Base-by-base conservation (phyloP, 2,888 invertebrate genomes). In the Lepetodrilus schrolli region DNA sequence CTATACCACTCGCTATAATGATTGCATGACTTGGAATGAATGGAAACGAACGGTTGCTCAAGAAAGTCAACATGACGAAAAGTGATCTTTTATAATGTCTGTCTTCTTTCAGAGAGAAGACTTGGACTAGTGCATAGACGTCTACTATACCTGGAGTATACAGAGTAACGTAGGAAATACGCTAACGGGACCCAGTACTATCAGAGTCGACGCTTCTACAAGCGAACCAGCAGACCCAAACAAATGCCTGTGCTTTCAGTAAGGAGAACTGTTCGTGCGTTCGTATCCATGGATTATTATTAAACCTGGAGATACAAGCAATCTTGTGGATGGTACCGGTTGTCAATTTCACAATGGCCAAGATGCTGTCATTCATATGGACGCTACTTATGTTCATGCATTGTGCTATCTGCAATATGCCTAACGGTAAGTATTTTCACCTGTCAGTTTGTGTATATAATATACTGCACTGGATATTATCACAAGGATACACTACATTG, bases 31-130 rank as follows among this genome's bases (percentile, higher is more conserved):
- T 58, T 26, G 30, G 58, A 58, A 58, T 58, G 58, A 58, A 58
- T 58, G 58, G 58, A 34, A 58, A 58, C 58, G 30, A 23, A 58
- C 26, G 34, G 30, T 58, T 58, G 58, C 58, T 30, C 58, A 58
- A 58, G 30, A 30, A 58, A 58, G 30, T 58, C 58, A 58, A 58
- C 58, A 58, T 26, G 58, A 58, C 58, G 58, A 58, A 58, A 58
- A 58, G 58, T 58, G 58, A 58, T 58, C 58, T 58, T 58, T 58
- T 58, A 58, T 58, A 58, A 58, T 58, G 58, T 58, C 23, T 58
- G 58, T 30, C 58, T 34, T 58, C 30, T 58, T 58, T 58, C 58
- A 58, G 58, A 23, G 26, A 8, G 30, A 34, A 17, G 58, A 58
- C 58, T 17, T 26, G 34, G 30, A 58, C 34, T 58, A 58, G 58